Conservation (phyloP, 2,888 invertebrate genomes). For the Epinotia bilunana region DNA sequence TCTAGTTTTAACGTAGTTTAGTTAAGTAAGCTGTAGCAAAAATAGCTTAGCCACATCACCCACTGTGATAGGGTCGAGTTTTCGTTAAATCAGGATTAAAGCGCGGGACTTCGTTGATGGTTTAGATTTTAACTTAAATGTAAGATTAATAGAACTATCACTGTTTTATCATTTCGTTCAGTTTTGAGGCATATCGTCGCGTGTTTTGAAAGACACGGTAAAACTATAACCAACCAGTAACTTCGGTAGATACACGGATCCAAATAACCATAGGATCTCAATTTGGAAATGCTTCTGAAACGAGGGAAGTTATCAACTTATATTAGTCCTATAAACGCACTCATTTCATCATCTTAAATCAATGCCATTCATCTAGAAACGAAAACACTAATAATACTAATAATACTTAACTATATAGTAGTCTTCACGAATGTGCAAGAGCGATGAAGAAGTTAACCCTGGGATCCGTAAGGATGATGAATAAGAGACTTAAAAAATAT, state of each 20-base stretch:
- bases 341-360: no score
- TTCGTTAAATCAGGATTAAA: constrained; percentile 62
- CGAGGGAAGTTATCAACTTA: not conserved
- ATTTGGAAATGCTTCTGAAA: not conserved
- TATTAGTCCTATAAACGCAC: no score
- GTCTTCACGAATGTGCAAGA: no score
- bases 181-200: constrained; percentile 9
- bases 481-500: no score
- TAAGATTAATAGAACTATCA: constrained; percentile 19
- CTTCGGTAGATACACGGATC: not conserved
- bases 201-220: not conserved
- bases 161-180: not conserved
- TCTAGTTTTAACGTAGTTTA: constrained; percentile 16
- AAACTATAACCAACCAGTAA: not conserved
- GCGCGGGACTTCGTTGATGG: constrained; percentile 72
- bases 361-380: no score
- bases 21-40: constrained; percentile 43
- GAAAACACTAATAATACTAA: no score
- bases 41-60: constrained; percentile 71
- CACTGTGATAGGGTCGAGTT: constrained; percentile 80
- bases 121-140: constrained; percentile 55
- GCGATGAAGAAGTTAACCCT: no score
- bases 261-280: not conserved
- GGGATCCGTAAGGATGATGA: no score
- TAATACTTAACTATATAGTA: no score